phyloP scores from a whole-genome alignment of 2,113 vertebrate species.

The Istiophorus platypterus region DNA sequence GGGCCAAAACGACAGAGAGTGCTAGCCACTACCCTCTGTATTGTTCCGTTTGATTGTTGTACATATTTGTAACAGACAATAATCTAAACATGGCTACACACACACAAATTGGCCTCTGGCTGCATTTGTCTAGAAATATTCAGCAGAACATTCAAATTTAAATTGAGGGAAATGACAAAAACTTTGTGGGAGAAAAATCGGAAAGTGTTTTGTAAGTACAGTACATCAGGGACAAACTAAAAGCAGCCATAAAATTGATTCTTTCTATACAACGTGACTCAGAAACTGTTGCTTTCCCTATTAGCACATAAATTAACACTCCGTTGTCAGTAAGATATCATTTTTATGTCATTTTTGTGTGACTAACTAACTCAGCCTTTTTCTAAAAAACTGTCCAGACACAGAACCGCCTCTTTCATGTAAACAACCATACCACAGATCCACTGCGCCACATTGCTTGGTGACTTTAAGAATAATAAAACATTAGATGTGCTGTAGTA shows the following conservation, averaged over 20 bases:
- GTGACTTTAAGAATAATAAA: neutral
- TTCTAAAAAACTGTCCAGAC: constrained; percentile 4
- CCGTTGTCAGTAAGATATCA: constrained; percentile 3
- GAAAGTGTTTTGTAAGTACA: constrained; percentile 33
- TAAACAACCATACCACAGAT: neutral
- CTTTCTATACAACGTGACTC: neutral
- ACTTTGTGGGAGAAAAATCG: constrained; percentile 49
- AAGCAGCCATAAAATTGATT: neutral
- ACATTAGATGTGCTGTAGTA: neutral
- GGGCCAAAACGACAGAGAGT: constrained; percentile 11
- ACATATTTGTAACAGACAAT: neutral
- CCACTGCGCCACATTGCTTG: no score
- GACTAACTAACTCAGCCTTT: neutral
- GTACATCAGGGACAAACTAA: constrained; percentile 36
- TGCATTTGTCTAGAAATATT: constrained; percentile 37
- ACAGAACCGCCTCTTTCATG: neutral
- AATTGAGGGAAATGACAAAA: constrained; percentile 48
- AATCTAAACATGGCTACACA: neutral
- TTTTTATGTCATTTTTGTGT: neutral
- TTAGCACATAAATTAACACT: constrained; percentile 15
- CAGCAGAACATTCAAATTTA: constrained; percentile 41
- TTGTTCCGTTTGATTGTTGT: neutral
- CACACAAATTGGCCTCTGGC: constrained; percentile 27
- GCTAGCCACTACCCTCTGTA: neutral
- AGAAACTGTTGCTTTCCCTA: constrained; percentile 7